A percentile compares a stretch with the other conserved stretches of the same genome.
phyloP scores from a whole-genome alignment of 2,888 invertebrate species.

The Amaurobius ferox region DNA sequence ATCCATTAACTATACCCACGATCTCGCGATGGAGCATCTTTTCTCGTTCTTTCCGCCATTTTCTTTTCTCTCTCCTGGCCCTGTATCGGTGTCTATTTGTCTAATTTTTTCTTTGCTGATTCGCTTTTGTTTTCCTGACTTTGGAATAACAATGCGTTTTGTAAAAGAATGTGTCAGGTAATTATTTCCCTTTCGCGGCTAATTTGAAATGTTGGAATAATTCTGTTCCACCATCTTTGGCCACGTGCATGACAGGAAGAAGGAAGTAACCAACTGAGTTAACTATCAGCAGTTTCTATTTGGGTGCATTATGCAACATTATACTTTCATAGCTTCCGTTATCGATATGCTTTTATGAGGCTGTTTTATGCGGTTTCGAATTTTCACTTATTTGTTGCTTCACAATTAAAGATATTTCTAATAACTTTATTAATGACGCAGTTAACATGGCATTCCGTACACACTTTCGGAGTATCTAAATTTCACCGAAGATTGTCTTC shows the following conservation, averaged over 20 bases:
- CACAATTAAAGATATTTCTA: no score
- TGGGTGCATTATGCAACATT: no score
- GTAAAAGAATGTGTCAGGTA: constrained; percentile 67
- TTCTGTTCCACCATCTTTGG: constrained; percentile 35
- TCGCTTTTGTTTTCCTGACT: constrained; percentile 70
- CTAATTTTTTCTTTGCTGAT: constrained; percentile 52
- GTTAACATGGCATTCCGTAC: no score
- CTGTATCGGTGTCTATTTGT: constrained; percentile 67
- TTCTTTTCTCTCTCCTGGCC: constrained; percentile 1
- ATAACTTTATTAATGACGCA: no score
- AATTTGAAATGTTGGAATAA: not conserved
- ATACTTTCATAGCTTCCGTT: no score
- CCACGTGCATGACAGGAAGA: not conserved
- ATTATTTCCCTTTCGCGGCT: constrained; percentile 45
- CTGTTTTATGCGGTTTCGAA: no score
- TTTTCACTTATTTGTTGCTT: no score
- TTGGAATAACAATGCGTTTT: constrained; percentile 67
- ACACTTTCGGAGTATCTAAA: no score
- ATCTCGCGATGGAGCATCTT: constrained; percentile 18
- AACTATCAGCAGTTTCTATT: no score
- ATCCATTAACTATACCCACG: constrained; percentile 69
- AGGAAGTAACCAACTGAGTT: no score
- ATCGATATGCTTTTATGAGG: no score
- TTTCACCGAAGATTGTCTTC: no score
- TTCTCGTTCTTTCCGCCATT: not conserved